phyloP scores from a whole-genome alignment of 2,888 invertebrate species.

The Dichetophora obliterata region DNA sequence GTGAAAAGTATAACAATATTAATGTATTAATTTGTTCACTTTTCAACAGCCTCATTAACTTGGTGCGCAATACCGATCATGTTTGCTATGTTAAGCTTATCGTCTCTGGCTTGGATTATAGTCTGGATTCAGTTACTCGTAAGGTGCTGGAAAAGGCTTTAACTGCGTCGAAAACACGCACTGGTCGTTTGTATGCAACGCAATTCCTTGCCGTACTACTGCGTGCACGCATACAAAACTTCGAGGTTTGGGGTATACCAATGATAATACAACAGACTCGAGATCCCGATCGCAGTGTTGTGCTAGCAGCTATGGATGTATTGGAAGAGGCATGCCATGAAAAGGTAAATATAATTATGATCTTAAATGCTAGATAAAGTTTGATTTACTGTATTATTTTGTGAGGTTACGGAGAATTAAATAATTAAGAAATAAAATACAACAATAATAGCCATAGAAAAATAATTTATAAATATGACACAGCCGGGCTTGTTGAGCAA shows the following conservation, averaged over 20 bases:
- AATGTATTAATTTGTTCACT: constrained; percentile 26
- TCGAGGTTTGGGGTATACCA: constrained; percentile 89
- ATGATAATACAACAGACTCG: constrained; percentile 86
- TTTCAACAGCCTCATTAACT: constrained; percentile 78
- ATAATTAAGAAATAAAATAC: too few species aligned
- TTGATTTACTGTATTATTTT: too few species aligned
- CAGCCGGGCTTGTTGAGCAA: too few species aligned
- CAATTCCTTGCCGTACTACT: constrained; percentile 90
- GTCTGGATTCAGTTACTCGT: constrained; percentile 79
- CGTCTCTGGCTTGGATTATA: constrained; percentile 91
- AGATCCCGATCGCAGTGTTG: constrained; percentile 85
- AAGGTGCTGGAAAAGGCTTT: constrained; percentile 73
- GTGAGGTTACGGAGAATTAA: too few species aligned
- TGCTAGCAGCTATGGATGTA: constrained; percentile 83
- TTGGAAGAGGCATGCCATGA: constrained; percentile 95
- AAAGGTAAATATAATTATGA: constrained; percentile 71
- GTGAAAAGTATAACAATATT: too few species aligned
- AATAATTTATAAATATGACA: too few species aligned
- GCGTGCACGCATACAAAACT: constrained; percentile 78
- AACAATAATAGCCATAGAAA: too few species aligned
- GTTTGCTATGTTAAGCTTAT: constrained; percentile 95
- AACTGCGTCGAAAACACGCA: constrained; percentile 71
- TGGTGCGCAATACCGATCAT: constrained; percentile 86
- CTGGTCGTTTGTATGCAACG: constrained; percentile 85
- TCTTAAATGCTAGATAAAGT: background rate